A percentile compares a stretch with the other conserved stretches of the same genome.
phyloP scores from a whole-genome alignment of 2,888 invertebrate species.

The Macroteleia sp. region DNA sequence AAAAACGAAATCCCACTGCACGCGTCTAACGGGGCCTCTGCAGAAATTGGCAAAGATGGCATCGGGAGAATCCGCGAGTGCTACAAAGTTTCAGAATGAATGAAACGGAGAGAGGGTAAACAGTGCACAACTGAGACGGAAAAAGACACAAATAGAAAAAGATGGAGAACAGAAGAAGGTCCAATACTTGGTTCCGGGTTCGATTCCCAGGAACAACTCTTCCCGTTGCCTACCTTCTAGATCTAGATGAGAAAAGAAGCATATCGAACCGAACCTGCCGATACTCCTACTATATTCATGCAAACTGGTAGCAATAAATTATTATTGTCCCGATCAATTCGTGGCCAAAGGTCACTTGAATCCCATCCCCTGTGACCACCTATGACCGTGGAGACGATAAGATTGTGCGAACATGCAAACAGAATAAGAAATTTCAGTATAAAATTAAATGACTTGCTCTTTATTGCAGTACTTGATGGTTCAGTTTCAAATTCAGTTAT shows the following conservation, averaged over 20 bases:
- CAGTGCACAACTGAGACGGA: constrained; percentile 33
- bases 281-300: constrained; percentile 51
- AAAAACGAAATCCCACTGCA: constrained; percentile 65
- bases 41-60: constrained; percentile 64
- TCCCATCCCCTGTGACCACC: constrained; percentile 13
- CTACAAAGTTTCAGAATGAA: constrained; percentile 62
- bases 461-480: no score
- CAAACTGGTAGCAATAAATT: constrained; percentile 75
- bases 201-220: constrained; percentile 72
- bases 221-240: constrained; percentile 58
- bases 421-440: no score
- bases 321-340: constrained; percentile 76
- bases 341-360: constrained; percentile 69
- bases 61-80: constrained; percentile 60
- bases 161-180: constrained; percentile 45
- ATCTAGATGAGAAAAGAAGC: constrained; percentile 69
- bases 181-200: constrained; percentile 68
- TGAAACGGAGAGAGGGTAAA: constrained; percentile 52
- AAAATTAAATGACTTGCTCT: no score
- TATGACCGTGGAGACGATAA: constrained; percentile 31
- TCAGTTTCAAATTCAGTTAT: no score
- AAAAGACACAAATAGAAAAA: constrained; percentile 45
- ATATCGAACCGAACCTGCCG: constrained; percentile 56
- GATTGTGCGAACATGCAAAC: constrained; percentile 7
- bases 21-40: constrained; percentile 66